A percentile compares a stretch with the other conserved stretches of the same genome.
phyloP scores from a whole-genome alignment of 2,113 vertebrate genomes.

The Symphodus melops region DNA sequence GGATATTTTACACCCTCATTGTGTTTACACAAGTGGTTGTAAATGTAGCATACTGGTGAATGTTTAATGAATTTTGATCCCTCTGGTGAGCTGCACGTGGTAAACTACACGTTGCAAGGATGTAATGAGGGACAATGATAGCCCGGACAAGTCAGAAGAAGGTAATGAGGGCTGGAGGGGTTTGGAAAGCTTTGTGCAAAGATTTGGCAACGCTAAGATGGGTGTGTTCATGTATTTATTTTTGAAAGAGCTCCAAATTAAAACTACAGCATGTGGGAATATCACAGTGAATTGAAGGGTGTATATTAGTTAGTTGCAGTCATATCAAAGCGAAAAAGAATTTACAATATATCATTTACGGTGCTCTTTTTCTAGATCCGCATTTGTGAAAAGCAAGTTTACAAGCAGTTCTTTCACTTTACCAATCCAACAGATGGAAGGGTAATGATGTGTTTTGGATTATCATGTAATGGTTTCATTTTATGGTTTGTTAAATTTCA shows the following conservation, averaged over 20 bases:
- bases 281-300: constrained; percentile 1
- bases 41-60: constrained; percentile 38
- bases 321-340: not conserved
- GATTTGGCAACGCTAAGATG: constrained; percentile 28
- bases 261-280: constrained; percentile 9
- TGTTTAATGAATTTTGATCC: constrained; percentile 68
- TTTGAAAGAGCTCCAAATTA: constrained; percentile 4
- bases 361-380: no score
- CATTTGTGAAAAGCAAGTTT: no score
- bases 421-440: no score
- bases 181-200: constrained; percentile 21
- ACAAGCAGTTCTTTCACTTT: no score
- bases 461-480: no score
- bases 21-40: constrained; percentile 53
- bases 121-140: constrained; percentile 60
- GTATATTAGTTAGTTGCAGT: constrained; percentile 9
- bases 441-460: no score
- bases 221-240: not conserved
- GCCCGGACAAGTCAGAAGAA: constrained; percentile 27
- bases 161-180: constrained; percentile 25
- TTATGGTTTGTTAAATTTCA: no score
- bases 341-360: not conserved
- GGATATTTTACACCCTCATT: constrained; percentile 61
- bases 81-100: constrained; percentile 15
- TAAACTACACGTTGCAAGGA: constrained; percentile 31